These are phyloP conservation scores for Spilosoma lubricipeda DNA, from an alignment of 2,888 invertebrate species.

Conservation along the genomic window DNA sequence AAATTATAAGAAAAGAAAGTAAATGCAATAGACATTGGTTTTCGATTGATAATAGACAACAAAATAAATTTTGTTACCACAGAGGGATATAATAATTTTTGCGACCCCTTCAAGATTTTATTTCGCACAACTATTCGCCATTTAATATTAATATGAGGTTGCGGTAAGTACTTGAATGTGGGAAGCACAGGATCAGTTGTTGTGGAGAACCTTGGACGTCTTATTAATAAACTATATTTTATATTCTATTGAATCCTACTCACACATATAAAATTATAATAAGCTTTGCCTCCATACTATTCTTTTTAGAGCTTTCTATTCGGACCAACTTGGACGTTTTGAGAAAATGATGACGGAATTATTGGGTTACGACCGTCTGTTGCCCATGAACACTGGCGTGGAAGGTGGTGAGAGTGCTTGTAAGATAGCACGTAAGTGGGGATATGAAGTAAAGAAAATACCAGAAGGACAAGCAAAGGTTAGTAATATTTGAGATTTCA, in stretches of 20 bases:
- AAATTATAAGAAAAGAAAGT: not conserved
- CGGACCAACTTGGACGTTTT: conserved; percentile 94
- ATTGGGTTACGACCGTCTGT: conserved; percentile 95
- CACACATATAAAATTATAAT: not conserved
- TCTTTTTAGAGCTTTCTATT: conserved; percentile 93
- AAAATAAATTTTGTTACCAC: no score
- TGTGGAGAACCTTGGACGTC: no score
- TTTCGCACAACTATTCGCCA: no score
- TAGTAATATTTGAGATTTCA: conserved; percentile 51
- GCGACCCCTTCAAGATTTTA: no score
- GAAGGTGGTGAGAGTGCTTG: conserved; percentile 98
- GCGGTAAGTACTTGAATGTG: no score
- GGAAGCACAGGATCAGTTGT: no score
- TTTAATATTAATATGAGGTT: no score
- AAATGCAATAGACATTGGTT: not conserved
- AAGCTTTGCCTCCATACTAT: not conserved
- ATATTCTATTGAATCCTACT: not conserved
- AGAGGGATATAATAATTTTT: no score
- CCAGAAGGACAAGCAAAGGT: conserved; percentile 92
- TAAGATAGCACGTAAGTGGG: conserved; percentile 98
- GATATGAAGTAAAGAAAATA: conserved; percentile 94
- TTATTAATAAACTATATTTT: no score
- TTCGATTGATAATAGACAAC: no score
- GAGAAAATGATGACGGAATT: conserved; percentile 94
- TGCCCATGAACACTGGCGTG: conserved; percentile 98